Conservation (phyloP, 2,113 vertebrate genomes). For the Pseudopodoces humilis region DNA sequence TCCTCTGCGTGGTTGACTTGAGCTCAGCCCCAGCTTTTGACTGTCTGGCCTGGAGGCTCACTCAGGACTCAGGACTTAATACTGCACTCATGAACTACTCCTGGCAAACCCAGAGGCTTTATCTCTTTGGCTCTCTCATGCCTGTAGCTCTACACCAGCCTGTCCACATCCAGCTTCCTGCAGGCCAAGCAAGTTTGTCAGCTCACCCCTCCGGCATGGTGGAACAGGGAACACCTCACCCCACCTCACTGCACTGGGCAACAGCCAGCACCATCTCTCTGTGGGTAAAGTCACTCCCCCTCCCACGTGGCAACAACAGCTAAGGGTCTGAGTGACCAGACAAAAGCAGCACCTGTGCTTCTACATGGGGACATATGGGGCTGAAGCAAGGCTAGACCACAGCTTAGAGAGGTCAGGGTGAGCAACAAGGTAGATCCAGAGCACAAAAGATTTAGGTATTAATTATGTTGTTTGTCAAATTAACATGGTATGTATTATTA, state of each 20-base stretch:
- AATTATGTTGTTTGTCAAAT: not conserved
- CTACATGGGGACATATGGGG: fast-evolving
- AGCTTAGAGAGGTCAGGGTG: not conserved
- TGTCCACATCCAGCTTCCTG: not conserved
- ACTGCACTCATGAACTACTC: not conserved
- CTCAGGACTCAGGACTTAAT: not conserved
- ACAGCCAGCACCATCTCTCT: not conserved
- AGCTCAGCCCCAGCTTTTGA: not conserved
- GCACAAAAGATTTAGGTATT: not conserved
- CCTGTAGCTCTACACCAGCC: not conserved
- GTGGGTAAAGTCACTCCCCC: not conserved
- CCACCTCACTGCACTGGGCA: not conserved
- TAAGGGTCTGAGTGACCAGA: not conserved
- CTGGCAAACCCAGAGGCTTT: not conserved
- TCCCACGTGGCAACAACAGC: not conserved
- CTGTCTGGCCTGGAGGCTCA: not conserved
- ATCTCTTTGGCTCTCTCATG: not conserved
- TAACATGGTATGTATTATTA: not conserved
- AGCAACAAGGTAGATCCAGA: not conserved
- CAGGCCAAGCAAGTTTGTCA: not conserved
- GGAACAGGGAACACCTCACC: not conserved
- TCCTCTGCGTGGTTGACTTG: not conserved
- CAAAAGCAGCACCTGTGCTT: not conserved
- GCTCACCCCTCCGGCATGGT: not conserved
- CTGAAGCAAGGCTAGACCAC: not conserved